Conservation (phyloP, 2,888 invertebrate genomes). For the Tupiocoris notatus region DNA sequence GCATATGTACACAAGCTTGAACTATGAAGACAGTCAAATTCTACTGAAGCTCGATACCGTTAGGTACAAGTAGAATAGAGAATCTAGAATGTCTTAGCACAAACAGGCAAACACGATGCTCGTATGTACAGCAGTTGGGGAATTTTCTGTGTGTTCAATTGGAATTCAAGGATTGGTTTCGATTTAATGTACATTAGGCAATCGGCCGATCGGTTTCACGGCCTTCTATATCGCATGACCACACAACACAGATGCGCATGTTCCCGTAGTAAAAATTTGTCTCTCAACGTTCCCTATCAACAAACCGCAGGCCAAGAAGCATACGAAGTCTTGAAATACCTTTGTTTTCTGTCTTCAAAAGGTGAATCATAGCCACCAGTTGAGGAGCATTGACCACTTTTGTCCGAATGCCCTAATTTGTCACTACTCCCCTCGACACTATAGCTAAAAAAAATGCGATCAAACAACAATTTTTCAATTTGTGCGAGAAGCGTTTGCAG, state of each 20-base stretch:
- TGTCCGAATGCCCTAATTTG: conserved; percentile 49
- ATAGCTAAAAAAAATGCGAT: conserved; percentile 50
- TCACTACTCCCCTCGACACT: conserved; percentile 52
- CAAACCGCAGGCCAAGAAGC: conserved; percentile 42
- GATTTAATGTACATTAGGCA: conserved; percentile 27
- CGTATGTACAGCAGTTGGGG: conserved; percentile 38
- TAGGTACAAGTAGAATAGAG: neutral
- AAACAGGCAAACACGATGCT: conserved; percentile 38
- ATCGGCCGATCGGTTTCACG: conserved; percentile 18
- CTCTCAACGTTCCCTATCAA: neutral
- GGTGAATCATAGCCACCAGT: conserved; percentile 75
- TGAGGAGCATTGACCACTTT: conserved; percentile 67
- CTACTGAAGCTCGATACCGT: conserved; percentile 25
- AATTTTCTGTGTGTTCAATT: neutral
- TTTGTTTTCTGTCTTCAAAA: conserved; percentile 59
- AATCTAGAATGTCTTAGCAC: conserved; percentile 33
- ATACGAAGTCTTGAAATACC: conserved; percentile 36
- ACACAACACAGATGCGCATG: conserved; percentile 38
- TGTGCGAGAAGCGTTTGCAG: too few species aligned
- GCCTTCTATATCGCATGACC: conserved; percentile 24
- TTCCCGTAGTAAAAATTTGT: conserved; percentile 5
- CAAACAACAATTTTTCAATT: conserved; percentile 20
- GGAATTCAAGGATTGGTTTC: too few species aligned
- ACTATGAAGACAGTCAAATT: conserved; percentile 21
- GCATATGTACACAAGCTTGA: conserved; percentile 14